Percentiles rank a stretch among this genome's conserved stretches.
phyloP scores from a whole-genome alignment of 1,140 invertebrate genomes.

The Halyomorpha halys region DNA sequence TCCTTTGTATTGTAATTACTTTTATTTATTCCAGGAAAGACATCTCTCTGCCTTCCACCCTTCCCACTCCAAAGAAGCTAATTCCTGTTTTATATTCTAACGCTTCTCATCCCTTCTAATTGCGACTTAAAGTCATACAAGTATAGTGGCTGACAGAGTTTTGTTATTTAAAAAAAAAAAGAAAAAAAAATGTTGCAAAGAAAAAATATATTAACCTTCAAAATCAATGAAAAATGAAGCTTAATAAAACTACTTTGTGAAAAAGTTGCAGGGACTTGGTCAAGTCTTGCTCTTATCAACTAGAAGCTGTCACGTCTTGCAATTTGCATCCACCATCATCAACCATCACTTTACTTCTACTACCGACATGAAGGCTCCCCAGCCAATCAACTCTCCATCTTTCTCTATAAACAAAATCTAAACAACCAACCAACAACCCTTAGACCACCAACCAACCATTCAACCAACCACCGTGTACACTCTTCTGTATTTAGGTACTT shows the following conservation, averaged over 20 bases:
- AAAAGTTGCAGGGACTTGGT: slow-evolving; percentile 28
- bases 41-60: too few relatives aligned
- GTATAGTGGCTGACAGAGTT: too few relatives aligned
- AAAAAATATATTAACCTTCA: too few relatives aligned
- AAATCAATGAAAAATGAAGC: too few relatives aligned
- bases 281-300: slow-evolving; percentile 28
- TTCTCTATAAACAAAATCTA: slow-evolving; percentile 24
- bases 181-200: too few relatives aligned
- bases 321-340: slow-evolving; percentile 28
- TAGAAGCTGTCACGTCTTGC: slow-evolving; percentile 25
- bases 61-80: too few relatives aligned
- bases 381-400: slow-evolving; percentile 22
- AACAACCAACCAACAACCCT: slow-evolving; percentile 27
- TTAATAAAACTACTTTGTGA: slow-evolving; percentile 5
- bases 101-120: too few relatives aligned
- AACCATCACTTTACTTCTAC: slow-evolving; percentile 25
- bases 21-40: too few relatives aligned
- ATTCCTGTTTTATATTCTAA: background rate
- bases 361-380: slow-evolving; percentile 26
- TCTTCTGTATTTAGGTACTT: slow-evolving; percentile 27
- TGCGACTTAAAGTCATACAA: too few relatives aligned
- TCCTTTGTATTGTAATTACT: too few relatives aligned
- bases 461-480: slow-evolving; percentile 22
- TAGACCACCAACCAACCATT: slow-evolving; percentile 27
- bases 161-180: too few relatives aligned